Percentiles rank a stretch among this genome's conserved stretches.
Conservation (phyloP, 2,888 invertebrate species). For the Brachyopa scutellaris region DNA sequence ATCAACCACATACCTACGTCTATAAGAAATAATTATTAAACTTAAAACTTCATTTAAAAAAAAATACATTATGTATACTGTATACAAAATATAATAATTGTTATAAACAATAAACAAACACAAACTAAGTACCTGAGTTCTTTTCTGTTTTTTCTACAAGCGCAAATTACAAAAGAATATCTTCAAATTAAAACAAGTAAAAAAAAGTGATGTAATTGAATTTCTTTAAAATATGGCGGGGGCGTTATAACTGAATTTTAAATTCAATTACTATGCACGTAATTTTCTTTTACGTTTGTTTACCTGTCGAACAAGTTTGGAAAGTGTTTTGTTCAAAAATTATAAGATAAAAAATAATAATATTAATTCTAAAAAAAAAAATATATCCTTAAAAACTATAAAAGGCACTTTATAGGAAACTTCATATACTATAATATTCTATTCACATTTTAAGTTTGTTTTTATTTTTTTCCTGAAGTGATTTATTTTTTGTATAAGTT, state of each 20-base stretch:
- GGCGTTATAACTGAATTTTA: slow-evolving; percentile 24
- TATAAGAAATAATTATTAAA: slow-evolving; percentile 16
- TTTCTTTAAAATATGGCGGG: slow-evolving; percentile 65
- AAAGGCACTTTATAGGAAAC: slow-evolving; percentile 73
- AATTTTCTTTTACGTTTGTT: neutral
- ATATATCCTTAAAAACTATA: slow-evolving; percentile 47
- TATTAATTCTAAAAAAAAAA: slow-evolving; percentile 33
- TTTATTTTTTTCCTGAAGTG: slow-evolving; percentile 47
- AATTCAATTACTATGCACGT: slow-evolving; percentile 26
- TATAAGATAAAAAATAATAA: slow-evolving; percentile 5
- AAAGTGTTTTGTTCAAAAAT: slow-evolving; percentile 12
- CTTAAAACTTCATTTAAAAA: neutral
- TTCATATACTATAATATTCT: slow-evolving; percentile 44
- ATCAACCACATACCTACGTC: slow-evolving; percentile 20
- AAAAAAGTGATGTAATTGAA: slow-evolving; percentile 53
- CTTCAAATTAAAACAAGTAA: slow-evolving; percentile 8
- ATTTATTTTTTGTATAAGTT: slow-evolving; percentile 60
- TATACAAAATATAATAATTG: slow-evolving; percentile 55
- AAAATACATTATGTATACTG: neutral
- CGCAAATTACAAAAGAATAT: slow-evolving; percentile 8
- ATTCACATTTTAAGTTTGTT: slow-evolving; percentile 21
- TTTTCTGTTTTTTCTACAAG: slow-evolving; percentile 66
- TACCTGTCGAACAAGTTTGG: slow-evolving; percentile 13
- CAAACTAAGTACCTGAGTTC: slow-evolving; percentile 82
- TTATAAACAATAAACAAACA: slow-evolving; percentile 74